A percentile compares a stretch with the other conserved stretches of the same genome.
These are phyloP conservation scores for Sebastes diaconus DNA, from an alignment of 2,797 vertebrate genomes.

Conservation along the genomic window DNA sequence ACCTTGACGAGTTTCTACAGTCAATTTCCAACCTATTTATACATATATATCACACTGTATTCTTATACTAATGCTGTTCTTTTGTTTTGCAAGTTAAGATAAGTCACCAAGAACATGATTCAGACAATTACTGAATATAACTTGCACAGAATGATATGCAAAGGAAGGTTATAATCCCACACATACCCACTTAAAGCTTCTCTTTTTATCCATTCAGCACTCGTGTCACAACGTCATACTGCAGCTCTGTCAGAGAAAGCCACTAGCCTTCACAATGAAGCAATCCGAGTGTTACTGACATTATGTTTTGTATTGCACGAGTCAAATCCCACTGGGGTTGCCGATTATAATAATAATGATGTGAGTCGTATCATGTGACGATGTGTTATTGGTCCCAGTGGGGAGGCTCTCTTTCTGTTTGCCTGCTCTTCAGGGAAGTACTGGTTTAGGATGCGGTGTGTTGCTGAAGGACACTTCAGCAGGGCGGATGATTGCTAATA, in stretches of 20 bases:
- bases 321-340: not conserved
- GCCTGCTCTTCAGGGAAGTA: not conserved
- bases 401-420: not conserved
- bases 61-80: not conserved
- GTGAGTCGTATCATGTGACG: not conserved
- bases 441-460: conserved; percentile 3
- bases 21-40: not conserved
- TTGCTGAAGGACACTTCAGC: conserved; percentile 33
- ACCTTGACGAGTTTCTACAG: not conserved
- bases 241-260: conserved; percentile 7
- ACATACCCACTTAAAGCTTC: not conserved
- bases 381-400: not conserved
- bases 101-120: not conserved
- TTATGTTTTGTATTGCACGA: not conserved
- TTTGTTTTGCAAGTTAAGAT: not conserved
- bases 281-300: conserved; percentile 2
- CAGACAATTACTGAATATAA: not conserved
- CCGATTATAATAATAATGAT: conserved; percentile 32
- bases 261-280: not conserved
- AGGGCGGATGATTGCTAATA: conserved; percentile 3
- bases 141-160: not conserved
- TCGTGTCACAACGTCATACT: not conserved
- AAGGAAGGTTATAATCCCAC: not conserved
- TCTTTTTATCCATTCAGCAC: not conserved
- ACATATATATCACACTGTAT: not conserved